Percentiles rank a stretch among this genome's conserved stretches.
Evolutionary conservation across 2,888 invertebrate genomes (phyloP).

Genomic region (Ormyrus thymus): DNA sequence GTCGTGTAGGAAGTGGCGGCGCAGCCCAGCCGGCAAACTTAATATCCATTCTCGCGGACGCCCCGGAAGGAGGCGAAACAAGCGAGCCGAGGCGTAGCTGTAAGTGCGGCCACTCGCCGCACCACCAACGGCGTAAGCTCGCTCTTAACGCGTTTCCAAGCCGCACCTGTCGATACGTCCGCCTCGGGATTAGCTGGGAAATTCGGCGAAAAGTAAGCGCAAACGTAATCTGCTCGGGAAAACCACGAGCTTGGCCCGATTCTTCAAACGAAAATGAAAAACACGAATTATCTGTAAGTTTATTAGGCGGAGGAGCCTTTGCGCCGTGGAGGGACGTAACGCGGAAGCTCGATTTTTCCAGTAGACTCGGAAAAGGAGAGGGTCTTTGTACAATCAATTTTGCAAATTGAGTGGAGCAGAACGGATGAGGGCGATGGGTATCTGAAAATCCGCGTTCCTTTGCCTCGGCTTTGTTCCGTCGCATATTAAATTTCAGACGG

Average conservation of each 20-base stretch:
- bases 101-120: conserved; percentile 9
- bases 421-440: conserved; percentile 24
- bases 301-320: too few species aligned
- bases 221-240: too few species aligned
- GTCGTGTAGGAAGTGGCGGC: conserved; percentile 16
- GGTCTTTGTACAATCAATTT: conserved; percentile 54
- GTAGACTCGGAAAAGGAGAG: neutral
- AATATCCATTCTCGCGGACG: conserved; percentile 61
- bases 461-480: conserved; percentile 22
- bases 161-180: too few species aligned
- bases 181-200: too few species aligned
- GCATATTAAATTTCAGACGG: conserved; percentile 50
- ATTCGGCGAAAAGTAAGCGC: too few species aligned
- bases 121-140: neutral
- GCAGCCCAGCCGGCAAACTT: conserved; percentile 57
- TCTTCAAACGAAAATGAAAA: too few species aligned
- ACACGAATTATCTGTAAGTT: too few species aligned
- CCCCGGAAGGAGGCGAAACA: conserved; percentile 57
- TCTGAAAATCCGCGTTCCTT: conserved; percentile 41
- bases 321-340: too few species aligned
- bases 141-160: too few species aligned
- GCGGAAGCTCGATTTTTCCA: neutral
- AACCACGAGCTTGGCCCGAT: too few species aligned
- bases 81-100: conserved; percentile 53
- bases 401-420: conserved; percentile 47